A percentile compares a stretch with the other conserved stretches of the same genome.
phyloP scores from a whole-genome alignment of 2,888 invertebrate species.

The Panzeria rudis region DNA sequence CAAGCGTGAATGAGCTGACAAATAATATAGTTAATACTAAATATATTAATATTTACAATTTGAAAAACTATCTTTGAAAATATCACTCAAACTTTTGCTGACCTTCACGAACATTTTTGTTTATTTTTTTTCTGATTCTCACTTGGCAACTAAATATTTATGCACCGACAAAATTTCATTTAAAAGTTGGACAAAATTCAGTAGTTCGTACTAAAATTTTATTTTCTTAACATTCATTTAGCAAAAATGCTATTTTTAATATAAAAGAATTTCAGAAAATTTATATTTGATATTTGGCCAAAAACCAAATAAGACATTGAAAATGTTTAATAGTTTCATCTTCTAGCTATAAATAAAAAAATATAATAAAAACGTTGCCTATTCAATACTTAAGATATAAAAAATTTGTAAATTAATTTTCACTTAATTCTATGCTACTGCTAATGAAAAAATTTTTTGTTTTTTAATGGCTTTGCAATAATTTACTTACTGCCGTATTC shows the following conservation, averaged over 20 bases:
- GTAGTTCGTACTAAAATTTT: neutral
- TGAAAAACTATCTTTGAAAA: neutral
- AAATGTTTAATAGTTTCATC: neutral
- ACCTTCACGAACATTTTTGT: neutral
- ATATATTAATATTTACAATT: too few relatives aligned
- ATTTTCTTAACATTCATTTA: neutral
- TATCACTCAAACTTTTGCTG: neutral
- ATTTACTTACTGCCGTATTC: too few relatives aligned
- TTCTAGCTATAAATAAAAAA: neutral
- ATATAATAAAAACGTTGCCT: neutral
- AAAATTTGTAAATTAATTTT: neutral
- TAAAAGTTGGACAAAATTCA: neutral
- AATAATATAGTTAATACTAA: too few relatives aligned
- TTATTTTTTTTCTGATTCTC: neutral
- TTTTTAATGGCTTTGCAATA: neutral
- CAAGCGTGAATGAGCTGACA: too few relatives aligned
- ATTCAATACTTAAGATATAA: neutral
- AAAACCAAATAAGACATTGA: neutral
- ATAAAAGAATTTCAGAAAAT: neutral
- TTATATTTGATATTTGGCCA: neutral
- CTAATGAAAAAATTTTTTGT: neutral
- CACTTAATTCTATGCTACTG: neutral
- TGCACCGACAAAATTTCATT: neutral
- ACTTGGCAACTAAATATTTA: constrained; percentile 3
- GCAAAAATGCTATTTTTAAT: neutral